A percentile compares a stretch with the other conserved stretches of the same genome.
Evolutionary conservation across 2,888 invertebrate species (phyloP).

Genomic region (Pachliopta kotzebuea): DNA sequence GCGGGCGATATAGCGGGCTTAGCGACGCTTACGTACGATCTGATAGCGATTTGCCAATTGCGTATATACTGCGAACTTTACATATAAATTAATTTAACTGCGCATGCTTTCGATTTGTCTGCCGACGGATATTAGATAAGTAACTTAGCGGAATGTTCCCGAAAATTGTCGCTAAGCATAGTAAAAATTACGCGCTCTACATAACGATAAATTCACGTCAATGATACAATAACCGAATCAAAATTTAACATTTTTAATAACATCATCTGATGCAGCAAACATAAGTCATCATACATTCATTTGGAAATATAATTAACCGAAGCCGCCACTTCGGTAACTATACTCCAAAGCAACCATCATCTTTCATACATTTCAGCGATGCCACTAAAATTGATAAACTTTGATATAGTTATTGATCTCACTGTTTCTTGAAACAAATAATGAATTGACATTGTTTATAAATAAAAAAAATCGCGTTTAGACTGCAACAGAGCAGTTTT

Average conservation of each 20-base stretch:
- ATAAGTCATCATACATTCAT: constrained; percentile 36
- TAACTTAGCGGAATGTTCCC: neutral
- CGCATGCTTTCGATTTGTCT: neutral
- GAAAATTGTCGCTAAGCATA: neutral
- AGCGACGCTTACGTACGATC: constrained; percentile 22
- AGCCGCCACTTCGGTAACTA: constrained; percentile 69
- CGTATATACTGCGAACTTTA: neutral
- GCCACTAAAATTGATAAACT: constrained; percentile 36
- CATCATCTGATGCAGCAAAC: constrained; percentile 37
- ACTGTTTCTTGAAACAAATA: too few relatives aligned
- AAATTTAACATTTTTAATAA: constrained; percentile 35
- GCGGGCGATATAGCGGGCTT: constrained; percentile 25
- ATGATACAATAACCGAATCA: neutral
- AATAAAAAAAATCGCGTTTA: neutral
- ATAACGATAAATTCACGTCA: neutral
- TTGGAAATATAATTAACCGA: constrained; percentile 44
- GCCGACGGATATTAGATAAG: neutral
- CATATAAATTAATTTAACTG: neutral
- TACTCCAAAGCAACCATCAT: constrained; percentile 42
- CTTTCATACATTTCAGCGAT: constrained; percentile 40
- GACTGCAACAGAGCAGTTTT: constrained; percentile 5
- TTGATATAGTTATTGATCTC: neutral
- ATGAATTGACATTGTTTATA: too few relatives aligned
- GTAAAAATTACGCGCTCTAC: too few relatives aligned
- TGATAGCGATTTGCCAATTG: constrained; percentile 16